These are phyloP conservation scores for Aldabrachelys gigantea DNA, from an alignment of 2,113 vertebrate genomes.

Conservation along the genomic window DNA sequence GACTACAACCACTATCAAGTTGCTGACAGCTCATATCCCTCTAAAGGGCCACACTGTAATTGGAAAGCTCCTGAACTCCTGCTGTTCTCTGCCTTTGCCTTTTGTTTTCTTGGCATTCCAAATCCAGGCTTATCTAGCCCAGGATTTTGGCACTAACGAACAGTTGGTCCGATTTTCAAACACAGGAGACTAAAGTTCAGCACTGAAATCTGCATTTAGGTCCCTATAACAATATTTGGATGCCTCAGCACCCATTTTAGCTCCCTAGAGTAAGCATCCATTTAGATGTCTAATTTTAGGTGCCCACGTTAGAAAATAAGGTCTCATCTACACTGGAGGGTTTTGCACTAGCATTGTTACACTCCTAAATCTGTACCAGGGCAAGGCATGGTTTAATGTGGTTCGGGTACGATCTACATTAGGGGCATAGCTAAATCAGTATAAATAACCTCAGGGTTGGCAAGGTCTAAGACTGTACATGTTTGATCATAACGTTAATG, in stretches of 20 bases:
- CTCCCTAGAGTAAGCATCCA: background rate
- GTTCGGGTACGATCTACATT: background rate
- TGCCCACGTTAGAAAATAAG: background rate
- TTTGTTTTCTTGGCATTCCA: background rate
- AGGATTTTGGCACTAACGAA: background rate
- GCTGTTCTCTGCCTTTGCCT: background rate
- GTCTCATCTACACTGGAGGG: background rate
- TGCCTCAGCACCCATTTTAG: background rate
- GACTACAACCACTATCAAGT: background rate
- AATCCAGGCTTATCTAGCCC: background rate
- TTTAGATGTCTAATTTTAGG: background rate
- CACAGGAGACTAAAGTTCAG: background rate
- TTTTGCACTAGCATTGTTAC: background rate
- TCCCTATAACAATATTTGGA: rapidly evolving
- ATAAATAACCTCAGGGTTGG: background rate
- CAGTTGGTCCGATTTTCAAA: background rate
- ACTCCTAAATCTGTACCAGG: background rate
- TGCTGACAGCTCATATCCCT: background rate
- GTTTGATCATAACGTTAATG: rapidly evolving
- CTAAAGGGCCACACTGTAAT: background rate
- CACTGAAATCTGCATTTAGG: background rate
- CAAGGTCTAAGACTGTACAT: background rate
- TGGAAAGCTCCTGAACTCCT: background rate
- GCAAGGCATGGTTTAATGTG: background rate
- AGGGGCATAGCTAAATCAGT: rapidly evolving